These are phyloP conservation scores for Bombus ignitus DNA, from an alignment of 1,140 invertebrate genomes.

Conservation along the genomic window DNA sequence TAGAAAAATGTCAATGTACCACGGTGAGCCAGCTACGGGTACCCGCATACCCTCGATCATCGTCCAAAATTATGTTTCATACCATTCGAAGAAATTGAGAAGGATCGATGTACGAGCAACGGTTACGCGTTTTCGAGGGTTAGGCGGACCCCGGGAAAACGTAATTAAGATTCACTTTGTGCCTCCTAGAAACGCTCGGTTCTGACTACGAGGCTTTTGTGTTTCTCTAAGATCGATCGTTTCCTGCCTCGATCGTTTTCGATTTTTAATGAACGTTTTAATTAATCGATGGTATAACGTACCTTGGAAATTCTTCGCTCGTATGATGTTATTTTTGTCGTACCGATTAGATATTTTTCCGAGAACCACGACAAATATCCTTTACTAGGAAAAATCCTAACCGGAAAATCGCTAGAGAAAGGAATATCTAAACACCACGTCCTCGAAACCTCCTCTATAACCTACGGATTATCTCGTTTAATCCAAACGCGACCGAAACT, in stretches of 20 bases:
- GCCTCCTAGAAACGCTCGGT: background rate
- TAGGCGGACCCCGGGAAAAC: constrained; percentile 13
- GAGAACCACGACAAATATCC: background rate
- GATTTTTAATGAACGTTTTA: background rate
- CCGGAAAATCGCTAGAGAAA: too few relatives aligned
- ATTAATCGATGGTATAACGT: background rate
- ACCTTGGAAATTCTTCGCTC: background rate
- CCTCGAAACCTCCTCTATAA: background rate
- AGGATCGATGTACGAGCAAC: constrained; percentile 13
- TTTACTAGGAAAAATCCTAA: too few relatives aligned
- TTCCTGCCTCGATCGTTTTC: constrained; percentile 3
- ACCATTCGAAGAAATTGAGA: constrained; percentile 38
- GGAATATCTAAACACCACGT: background rate
- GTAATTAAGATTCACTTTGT: constrained; percentile 48
- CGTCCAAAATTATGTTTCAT: constrained; percentile 31
- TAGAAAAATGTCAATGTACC: constrained; percentile 46
- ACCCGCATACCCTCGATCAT: constrained; percentile 42
- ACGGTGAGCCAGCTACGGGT: constrained; percentile 48
- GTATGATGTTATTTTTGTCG: background rate
- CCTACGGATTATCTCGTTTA: too few relatives aligned
- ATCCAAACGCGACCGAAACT: background rate
- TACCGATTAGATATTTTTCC: background rate
- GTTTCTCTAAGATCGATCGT: background rate
- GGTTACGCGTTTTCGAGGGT: background rate
- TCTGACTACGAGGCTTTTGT: background rate